Base-by-base conservation (phyloP, 2,888 invertebrate species). In the Phorcus lineatus region DNA sequence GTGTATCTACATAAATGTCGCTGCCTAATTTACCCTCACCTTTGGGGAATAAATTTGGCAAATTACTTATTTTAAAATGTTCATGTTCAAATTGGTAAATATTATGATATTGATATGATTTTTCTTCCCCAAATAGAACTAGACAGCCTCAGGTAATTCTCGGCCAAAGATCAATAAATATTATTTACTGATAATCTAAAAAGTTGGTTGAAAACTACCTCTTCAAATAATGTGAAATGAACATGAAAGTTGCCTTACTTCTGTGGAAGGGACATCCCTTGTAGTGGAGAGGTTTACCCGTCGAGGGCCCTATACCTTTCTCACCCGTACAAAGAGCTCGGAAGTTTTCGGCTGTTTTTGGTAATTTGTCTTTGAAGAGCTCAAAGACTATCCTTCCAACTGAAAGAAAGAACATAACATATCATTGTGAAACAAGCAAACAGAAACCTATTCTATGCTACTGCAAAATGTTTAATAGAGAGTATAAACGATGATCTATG, bases 241-340 rank as follows among this genome's bases (percentile, higher is more conserved):
- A 47, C 7, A 47, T 47, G 47, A 47, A 11, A 47, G 6, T 13
- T 2, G 22, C 86, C 90, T 88, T 86, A 92, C 92, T 90, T 89
- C 93, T 85, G 84, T 93, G 93, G 83, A 93, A 92, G 11, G 86
- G 85, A 79, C 90, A 89, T 79, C 92, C 92, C 82, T 93, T 93
- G 82, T 87, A 93, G 87, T 94, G 93, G 11, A 94, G 90, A 16
- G 93, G 93, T 84, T 92, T 93, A 24, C 93, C 93, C 47, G 88
- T 89, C 66, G 88, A 77, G 52, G 31, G 36, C 84, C 92, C 92
- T 54, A 85, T 79, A 22, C 93, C 93, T 77, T 91, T 92, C 80
- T 93, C 93, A 36, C 93, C 93, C n/a, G 93, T 93, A 85, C 93
- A 93, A 24, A 93, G 84, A 13, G 92, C 92, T 74, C 93, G 83